phyloP scores from a whole-genome alignment of 2,113 vertebrate species.

The Pogona vitticeps region DNA sequence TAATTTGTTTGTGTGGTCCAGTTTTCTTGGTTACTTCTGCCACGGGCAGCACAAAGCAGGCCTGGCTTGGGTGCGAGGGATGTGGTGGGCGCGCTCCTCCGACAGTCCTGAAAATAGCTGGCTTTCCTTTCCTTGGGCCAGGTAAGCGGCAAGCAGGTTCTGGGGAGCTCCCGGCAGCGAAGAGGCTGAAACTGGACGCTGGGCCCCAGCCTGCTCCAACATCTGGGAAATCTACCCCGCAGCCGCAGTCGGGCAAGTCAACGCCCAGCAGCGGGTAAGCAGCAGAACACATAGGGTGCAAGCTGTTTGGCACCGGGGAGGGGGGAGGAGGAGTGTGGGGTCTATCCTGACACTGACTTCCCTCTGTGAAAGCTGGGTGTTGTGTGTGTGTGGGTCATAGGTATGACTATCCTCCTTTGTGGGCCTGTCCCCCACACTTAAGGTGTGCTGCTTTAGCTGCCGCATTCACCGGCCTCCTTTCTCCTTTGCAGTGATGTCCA shows the following conservation, averaged over 20 bases:
- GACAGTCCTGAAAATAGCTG: background rate
- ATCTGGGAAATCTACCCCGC: slow-evolving; percentile 88
- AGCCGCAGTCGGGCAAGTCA: slow-evolving; percentile 88
- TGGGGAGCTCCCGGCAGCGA: slow-evolving; percentile 80
- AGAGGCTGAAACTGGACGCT: slow-evolving; percentile 85
- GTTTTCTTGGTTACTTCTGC: too few relatives aligned
- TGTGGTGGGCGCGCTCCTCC: background rate
- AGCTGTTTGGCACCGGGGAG: background rate
- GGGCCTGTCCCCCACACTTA: background rate
- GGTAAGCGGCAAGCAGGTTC: slow-evolving; percentile 81
- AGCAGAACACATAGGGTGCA: fast-evolving
- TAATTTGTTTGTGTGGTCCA: too few relatives aligned
- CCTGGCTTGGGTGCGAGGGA: too few relatives aligned
- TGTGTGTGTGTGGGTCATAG: background rate
- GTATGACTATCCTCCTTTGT: background rate
- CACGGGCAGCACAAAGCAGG: too few relatives aligned
- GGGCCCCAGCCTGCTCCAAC: slow-evolving; percentile 77
- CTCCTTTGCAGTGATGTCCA: slow-evolving; percentile 82
- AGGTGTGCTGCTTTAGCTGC: background rate
- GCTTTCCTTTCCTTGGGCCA: slow-evolving; percentile 49
- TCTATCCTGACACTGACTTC: background rate
- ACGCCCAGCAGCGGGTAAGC: slow-evolving; percentile 86
- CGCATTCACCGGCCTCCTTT: background rate
- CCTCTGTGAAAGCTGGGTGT: background rate
- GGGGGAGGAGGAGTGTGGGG: too few relatives aligned